Conservation (phyloP, 2,113 vertebrate species). For the Oceanodroma tethys region DNA sequence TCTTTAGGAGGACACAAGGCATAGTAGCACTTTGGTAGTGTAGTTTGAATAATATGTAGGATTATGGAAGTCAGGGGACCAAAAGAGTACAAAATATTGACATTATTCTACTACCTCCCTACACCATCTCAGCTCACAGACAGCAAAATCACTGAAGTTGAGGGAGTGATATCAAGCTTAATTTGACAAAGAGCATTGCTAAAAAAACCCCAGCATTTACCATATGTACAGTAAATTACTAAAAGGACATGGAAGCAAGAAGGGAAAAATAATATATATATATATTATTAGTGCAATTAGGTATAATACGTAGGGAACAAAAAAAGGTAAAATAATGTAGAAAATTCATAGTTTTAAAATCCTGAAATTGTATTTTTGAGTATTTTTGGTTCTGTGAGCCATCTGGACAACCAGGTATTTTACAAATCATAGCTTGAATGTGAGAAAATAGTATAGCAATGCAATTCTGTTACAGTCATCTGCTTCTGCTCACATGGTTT, state of each 20-base stretch:
- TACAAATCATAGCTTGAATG: not conserved
- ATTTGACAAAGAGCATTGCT: not conserved
- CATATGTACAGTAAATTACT: not conserved
- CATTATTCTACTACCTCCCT: not conserved
- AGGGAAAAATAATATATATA: not conserved
- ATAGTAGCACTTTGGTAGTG: not conserved
- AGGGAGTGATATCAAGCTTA: not conserved
- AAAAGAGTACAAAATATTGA: not conserved
- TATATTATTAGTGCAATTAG: not conserved
- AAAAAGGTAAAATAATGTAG: not conserved
- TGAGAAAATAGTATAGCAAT: not conserved
- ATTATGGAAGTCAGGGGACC: not conserved
- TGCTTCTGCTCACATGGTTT: slow-evolving; percentile 39
- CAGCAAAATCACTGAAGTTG: not conserved
- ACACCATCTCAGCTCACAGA: not conserved
- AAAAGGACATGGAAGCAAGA: not conserved
- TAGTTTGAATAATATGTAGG: not conserved
- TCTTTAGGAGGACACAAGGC: not conserved
- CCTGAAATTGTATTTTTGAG: not conserved
- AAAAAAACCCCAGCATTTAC: not conserved
- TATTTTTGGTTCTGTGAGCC: not conserved
- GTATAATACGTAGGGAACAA: not conserved
- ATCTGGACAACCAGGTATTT: not conserved
- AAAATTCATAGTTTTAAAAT: not conserved
- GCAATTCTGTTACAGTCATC: slow-evolving; percentile 9